Conservation (phyloP, 37 sponge, comb jelly and placozoan species). For the Theonella swinhoei region DNA sequence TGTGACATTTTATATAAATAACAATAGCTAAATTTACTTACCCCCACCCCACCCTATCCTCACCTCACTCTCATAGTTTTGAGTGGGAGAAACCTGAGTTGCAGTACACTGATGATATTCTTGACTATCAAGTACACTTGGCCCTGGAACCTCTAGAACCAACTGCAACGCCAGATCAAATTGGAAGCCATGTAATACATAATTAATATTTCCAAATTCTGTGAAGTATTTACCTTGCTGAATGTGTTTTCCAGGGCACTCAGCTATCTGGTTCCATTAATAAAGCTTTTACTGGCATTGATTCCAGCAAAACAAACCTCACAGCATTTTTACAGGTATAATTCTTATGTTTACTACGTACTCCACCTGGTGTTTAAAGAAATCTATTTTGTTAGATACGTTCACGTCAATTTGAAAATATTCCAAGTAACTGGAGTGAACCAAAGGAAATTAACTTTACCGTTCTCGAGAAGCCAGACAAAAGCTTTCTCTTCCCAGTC, state of each 20-base stretch:
- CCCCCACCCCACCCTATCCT: no score
- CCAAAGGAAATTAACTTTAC: not conserved
- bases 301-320: no score
- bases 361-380: not conserved
- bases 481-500: not conserved
- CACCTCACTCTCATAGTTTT: not conserved
- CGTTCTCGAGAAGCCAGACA: not conserved
- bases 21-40: no score
- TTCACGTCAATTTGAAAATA: not conserved
- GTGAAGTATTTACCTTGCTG: not conserved
- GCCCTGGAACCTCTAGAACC: not conserved
- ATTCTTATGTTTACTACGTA: not conserved
- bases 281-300: no score
- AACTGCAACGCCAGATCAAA: not conserved
- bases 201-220: not conserved
- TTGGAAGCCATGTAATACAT: not conserved
- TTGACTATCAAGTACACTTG: not conserved
- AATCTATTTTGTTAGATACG: not conserved
- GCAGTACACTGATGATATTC: not conserved
- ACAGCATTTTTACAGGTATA: no score
- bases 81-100: not conserved
- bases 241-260: no score
- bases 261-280: no score
- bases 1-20: not conserved
- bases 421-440: not conserved